Conservation (phyloP, 2,113 vertebrate species). For the Anarrhichthys ocellatus region DNA sequence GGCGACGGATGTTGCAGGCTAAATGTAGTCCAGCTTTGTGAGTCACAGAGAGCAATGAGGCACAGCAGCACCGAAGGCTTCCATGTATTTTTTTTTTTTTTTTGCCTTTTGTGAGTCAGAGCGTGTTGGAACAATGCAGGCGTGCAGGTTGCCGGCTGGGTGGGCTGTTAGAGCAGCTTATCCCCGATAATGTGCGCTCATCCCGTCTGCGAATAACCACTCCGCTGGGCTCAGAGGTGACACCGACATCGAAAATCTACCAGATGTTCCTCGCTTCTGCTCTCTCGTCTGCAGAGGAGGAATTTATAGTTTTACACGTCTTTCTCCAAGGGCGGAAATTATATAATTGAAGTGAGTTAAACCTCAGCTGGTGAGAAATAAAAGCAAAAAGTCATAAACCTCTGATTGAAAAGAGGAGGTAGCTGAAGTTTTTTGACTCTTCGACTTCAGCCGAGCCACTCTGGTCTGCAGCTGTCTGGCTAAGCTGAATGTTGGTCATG, state of each 20-base stretch:
- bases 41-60: slow-evolving; percentile 61
- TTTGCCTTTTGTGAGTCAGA: slow-evolving; percentile 59
- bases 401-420: neutral
- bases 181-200: slow-evolving; percentile 56
- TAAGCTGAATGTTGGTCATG: no score
- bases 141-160: slow-evolving; percentile 45
- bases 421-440: neutral
- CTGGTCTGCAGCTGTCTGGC: neutral
- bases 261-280: slow-evolving; percentile 29
- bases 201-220: slow-evolving; percentile 39
- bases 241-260: slow-evolving; percentile 33
- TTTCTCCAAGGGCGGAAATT: slow-evolving; percentile 18
- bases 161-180: slow-evolving; percentile 62
- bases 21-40: slow-evolving; percentile 61
- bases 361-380: neutral
- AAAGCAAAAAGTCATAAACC: neutral
- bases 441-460: neutral
- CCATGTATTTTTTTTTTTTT: slow-evolving; percentile 16
- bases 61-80: slow-evolving; percentile 10
- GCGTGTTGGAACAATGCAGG: slow-evolving; percentile 44
- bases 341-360: slow-evolving; percentile 22
- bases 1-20: slow-evolving; percentile 48
- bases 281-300: neutral
- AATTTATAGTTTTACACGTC: slow-evolving; percentile 28
- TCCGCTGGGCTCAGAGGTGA: slow-evolving; percentile 32